phyloP scores from a whole-genome alignment of 2,888 invertebrate species.

The Spialia ferax region DNA sequence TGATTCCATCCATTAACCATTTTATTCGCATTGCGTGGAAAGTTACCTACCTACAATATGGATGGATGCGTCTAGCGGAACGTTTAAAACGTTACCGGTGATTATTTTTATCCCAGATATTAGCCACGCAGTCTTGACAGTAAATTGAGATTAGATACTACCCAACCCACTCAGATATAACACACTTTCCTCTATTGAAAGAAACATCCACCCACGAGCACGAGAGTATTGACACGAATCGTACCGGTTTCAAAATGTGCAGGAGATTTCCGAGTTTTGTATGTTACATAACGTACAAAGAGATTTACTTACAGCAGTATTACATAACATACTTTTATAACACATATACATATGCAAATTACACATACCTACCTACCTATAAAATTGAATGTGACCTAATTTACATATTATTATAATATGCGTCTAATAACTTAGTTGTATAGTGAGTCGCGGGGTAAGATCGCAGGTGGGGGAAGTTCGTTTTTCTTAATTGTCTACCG shows the following conservation, averaged over 20 bases:
- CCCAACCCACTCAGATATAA: slow-evolving; percentile 53
- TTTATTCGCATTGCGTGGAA: slow-evolving; percentile 11
- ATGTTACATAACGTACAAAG: slow-evolving; percentile 66
- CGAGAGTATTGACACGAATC: slow-evolving; percentile 74
- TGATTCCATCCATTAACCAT: no score
- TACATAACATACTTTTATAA: slow-evolving; percentile 24
- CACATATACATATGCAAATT: background rate
- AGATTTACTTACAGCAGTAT: slow-evolving; percentile 54
- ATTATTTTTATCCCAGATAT: slow-evolving; percentile 30
- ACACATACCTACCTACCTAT: no score
- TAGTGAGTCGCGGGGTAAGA: no score
- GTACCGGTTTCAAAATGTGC: slow-evolving; percentile 75
- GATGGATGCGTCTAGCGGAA: background rate
- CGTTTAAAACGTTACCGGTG: background rate
- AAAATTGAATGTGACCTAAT: background rate
- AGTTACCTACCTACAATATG: background rate
- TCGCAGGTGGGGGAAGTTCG: no score
- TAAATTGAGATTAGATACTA: slow-evolving; percentile 43
- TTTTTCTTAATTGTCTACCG: no score
- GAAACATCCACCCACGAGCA: slow-evolving; percentile 72
- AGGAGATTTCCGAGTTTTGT: slow-evolving; percentile 71
- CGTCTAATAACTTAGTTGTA: no score
- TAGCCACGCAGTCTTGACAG: slow-evolving; percentile 40
- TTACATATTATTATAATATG: no score
- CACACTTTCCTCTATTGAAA: slow-evolving; percentile 81